Evolutionary conservation across 2,113 vertebrate genomes (phyloP), one percentile per base, ranked within the genome.

Genomic region (Chrysemys picta): DNA sequence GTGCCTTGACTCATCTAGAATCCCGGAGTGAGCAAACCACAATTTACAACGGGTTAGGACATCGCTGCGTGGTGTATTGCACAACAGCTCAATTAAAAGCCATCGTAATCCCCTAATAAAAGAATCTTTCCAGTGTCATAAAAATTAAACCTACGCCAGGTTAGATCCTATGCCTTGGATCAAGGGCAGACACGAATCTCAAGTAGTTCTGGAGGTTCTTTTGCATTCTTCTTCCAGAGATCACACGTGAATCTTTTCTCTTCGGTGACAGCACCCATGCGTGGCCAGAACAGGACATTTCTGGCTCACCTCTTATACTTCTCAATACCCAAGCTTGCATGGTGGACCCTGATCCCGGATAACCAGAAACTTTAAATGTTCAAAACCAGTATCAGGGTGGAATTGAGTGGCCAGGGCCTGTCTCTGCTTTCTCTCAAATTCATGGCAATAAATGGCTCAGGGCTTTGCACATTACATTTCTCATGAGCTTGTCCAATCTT

Each of bases 1-100:
- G 96, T 95, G 96, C 89, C 96, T 94, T 94, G 96, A 96, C 93
- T 97, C 96, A 96, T 95, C 82, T 87, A 93, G 92, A 96, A 97
- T 94, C 92, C 91, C 95, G 92, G 89, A 94, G 89, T 47, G 93
- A 97, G 93, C 47, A 93, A 94, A 96, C 93, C 94, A 95, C 35
- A 72, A 96, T 97, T 96, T 97, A 97, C 3, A 95, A 95, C 90
- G 92, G 96, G 96, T 97, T 97, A 97, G 96, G 97, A 95, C 96
- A 94, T 94, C 95, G 92, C 96, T 96, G 94, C 95, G 93, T 93
- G 96, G 96, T 94, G 93, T 96, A 96, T 96, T 97, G 96, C 95
- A 96, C 96, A 97, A 95, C 95, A 97, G 89, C 75, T 95, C 91
- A 91, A 96, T 95, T 96, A 95, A 95, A 96, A 97, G 90, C 92